phyloP scores from a whole-genome alignment of 1,140 invertebrate genomes.

The Manduca sexta region DNA sequence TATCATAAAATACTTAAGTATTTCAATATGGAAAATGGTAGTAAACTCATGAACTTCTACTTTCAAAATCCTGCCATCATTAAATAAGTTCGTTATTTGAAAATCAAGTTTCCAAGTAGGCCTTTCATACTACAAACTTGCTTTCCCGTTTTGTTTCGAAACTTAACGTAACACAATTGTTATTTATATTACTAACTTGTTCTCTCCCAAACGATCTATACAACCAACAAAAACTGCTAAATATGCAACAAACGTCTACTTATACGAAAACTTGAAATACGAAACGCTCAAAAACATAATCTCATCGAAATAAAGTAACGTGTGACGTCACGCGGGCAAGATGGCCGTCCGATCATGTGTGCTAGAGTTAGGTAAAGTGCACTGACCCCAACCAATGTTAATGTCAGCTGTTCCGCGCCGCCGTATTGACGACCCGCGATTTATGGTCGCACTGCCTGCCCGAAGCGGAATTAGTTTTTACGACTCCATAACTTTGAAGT shows the following conservation, averaged over 20 bases:
- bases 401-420: conserved; percentile 45
- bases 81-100: too few relatives aligned
- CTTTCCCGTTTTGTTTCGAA: too few relatives aligned
- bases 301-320: conserved; percentile 19
- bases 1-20: too few relatives aligned
- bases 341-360: conserved; percentile 43
- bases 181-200: too few relatives aligned
- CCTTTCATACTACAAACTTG: too few relatives aligned
- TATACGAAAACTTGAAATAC: conserved; percentile 7
- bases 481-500: too few relatives aligned
- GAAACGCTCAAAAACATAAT: conserved; percentile 12
- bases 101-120: too few relatives aligned
- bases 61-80: too few relatives aligned
- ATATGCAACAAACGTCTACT: background rate
- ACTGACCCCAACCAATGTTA: conserved; percentile 59
- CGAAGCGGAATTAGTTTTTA: conserved; percentile 1
- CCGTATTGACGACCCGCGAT: conserved; percentile 20
- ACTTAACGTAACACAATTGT: too few relatives aligned
- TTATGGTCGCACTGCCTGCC: conserved; percentile 13
- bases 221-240: background rate
- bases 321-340: conserved; percentile 43
- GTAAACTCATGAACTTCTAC: too few relatives aligned
- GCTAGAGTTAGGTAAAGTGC: conserved; percentile 46
- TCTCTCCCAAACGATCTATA: too few relatives aligned
- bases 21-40: too few relatives aligned